phyloP scores from a whole-genome alignment of 2,113 vertebrate species.

The Panurus biarmicus region DNA sequence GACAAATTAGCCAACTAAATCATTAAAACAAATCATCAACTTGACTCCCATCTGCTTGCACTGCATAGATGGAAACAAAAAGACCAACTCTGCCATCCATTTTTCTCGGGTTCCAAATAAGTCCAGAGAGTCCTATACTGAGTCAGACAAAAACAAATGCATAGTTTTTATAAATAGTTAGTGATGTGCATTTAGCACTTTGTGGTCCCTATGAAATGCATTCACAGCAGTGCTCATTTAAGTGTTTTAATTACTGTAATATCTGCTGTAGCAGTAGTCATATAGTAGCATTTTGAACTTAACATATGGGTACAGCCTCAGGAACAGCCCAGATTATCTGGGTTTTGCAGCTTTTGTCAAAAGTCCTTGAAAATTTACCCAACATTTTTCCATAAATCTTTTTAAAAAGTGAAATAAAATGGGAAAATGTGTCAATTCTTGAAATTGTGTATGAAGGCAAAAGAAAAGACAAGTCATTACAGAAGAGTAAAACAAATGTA shows the following conservation, averaged over 20 bases:
- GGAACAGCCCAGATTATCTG: neutral
- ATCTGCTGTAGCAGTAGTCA: neutral
- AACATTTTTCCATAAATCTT: neutral
- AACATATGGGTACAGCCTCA: neutral
- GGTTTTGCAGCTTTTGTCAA: neutral
- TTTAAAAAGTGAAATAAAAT: neutral
- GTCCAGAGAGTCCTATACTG: neutral
- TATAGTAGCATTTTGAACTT: neutral
- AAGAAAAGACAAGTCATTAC: neutral
- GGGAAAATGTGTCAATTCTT: neutral
- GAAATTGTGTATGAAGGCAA: neutral
- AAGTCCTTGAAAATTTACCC: neutral
- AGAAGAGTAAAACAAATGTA: neutral
- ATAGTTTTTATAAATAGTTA: neutral
- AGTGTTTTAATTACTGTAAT: neutral
- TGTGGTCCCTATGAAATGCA: neutral
- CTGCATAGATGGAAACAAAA: neutral
- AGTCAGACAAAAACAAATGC: neutral
- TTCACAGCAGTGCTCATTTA: neutral
- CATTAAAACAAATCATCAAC: neutral
- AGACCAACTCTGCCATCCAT: neutral
- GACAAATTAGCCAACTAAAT: neutral
- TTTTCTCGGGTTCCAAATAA: neutral
- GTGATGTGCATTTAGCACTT: neutral
- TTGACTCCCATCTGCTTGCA: neutral